Base-by-base conservation (phyloP, 1,140 invertebrate genomes). In the Lordiphosa mommai region DNA sequence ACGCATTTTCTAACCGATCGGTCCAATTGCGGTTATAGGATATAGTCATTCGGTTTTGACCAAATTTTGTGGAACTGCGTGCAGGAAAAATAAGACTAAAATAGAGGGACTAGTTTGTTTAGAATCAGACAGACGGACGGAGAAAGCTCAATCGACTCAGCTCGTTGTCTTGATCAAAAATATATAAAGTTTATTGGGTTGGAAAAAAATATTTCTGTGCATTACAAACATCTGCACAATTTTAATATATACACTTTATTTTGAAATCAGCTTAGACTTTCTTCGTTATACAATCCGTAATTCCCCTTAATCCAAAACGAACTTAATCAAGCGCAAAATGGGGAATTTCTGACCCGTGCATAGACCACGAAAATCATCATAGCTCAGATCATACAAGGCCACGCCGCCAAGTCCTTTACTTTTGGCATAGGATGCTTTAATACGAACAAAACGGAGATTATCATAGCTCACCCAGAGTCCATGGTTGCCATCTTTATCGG, bases 401-500 rank as follows among this genome's bases (percentile, higher is more conserved):
- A 96, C 91, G 6, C 96, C 96, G 8, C 95, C 96, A 0, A 95
- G 91, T 9, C 92, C 92, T 72, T 93, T 94, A 1, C 91, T 91
- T 63, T 93, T 91, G 9, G 92, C 93, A 79, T 94, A 97, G 2
- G 90, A 85, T 0, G 95, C 94, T 74, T 98, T 98, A 38, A 94
- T 92, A 20, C 92, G 93, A 16, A 96, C 93, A 6, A 95, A 96
- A 51, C 96, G 94, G 0, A 93, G 92, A 88, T 98, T 95, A 82
- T 98, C 97, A 77, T 94, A 98, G 41, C 94, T 94, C 0, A 97
- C 93, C 97, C 97, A 99, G 34, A 97, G 91, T 5, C 96, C 93
- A 5, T 92, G 92, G 2, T 93, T 91, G 1, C 91, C 92, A 7
- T 90, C 91, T 3, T 93, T 90, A 52, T 94, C 92, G 34, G 93